Base-by-base conservation (phyloP, 1,140 invertebrate species). In the Bombus difficillimus region DNA sequence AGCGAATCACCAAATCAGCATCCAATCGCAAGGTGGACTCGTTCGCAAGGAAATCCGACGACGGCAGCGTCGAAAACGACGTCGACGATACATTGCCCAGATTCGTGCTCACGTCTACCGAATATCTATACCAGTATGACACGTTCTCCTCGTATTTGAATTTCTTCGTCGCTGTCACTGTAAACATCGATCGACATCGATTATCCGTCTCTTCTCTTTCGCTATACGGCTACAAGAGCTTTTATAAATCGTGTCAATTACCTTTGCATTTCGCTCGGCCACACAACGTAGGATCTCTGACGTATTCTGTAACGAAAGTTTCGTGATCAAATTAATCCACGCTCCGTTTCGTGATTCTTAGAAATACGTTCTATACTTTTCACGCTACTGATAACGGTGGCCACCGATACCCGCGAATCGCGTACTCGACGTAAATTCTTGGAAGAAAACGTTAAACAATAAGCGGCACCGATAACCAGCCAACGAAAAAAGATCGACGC, bases 81-180 rank as follows among this genome's bases (percentile, higher is more conserved):
- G 32, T 25, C 1, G 39, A 34, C 3, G 39, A 32, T 8, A 59
- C 37, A 0, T 3, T 32, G 6, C 94, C 94, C 3, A 95, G 69
- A 84, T 94, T 95, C 9, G 94, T 93, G 47, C 92, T 95, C 3
- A 95, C 94, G 66, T 96, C 93, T 8, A 96, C 92, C 22, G 88
- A 89, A 80, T 96, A 96, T 8, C 92, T 87, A 85, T 96, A 96
- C 47, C 90, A 84, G 81, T 96, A 96, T 0, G 93, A 88, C 0
- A 92, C 86, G 9, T 90, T 93, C 53, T 93, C 91, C 9, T 89
- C 74, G 84, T 96, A 96, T 62, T 95, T 95, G 89, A 96, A 96
- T 76, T 96, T 96, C 15, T 82, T 87, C 18, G 90, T 89, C 12
- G 37, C 43, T 37, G 90, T 85, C 37, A 93, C 94, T 95, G 73